phyloP scores from a whole-genome alignment of 2,888 invertebrate genomes.

The Parnassius smintheus region DNA sequence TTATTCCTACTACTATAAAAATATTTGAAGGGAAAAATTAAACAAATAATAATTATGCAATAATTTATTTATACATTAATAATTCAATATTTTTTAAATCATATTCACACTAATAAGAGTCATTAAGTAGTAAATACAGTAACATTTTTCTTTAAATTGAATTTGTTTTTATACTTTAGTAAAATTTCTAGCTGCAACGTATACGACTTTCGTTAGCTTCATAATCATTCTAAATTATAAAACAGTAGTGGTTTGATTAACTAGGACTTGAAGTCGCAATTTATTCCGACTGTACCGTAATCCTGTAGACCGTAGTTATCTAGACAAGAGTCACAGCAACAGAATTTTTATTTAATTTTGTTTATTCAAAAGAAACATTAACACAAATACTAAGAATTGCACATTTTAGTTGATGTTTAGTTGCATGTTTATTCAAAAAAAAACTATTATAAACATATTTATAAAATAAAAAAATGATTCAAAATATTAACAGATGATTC shows the following conservation, averaged over 20 bases:
- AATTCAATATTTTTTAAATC: conserved; percentile 74
- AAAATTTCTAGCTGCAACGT: conserved; percentile 15
- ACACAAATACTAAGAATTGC: too few relatives aligned
- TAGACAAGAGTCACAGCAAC: background rate
- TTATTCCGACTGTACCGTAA: background rate
- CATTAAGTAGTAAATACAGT: conserved; percentile 72
- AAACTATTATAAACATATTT: too few relatives aligned
- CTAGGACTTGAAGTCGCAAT: conserved; percentile 12
- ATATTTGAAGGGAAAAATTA: conserved; percentile 31
- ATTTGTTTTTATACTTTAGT: conserved; percentile 15
- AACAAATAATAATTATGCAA: conserved; percentile 56
- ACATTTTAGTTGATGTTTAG: too few relatives aligned
- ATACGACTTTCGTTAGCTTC: conserved; percentile 14
- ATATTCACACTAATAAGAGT: conserved; percentile 65
- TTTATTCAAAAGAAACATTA: too few relatives aligned
- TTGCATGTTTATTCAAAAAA: too few relatives aligned
- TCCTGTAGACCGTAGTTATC: too few relatives aligned
- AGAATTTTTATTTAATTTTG: background rate
- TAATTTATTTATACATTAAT: conserved; percentile 78
- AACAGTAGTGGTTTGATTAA: conserved; percentile 15
- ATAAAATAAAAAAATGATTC: too few relatives aligned
- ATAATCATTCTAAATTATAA: conserved; percentile 8
- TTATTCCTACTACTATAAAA: too few relatives aligned
- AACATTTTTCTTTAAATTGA: conserved; percentile 35
- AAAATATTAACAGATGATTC: too few relatives aligned